Base-by-base conservation (phyloP, 2,888 invertebrate species). In the Chalcis sispes region DNA sequence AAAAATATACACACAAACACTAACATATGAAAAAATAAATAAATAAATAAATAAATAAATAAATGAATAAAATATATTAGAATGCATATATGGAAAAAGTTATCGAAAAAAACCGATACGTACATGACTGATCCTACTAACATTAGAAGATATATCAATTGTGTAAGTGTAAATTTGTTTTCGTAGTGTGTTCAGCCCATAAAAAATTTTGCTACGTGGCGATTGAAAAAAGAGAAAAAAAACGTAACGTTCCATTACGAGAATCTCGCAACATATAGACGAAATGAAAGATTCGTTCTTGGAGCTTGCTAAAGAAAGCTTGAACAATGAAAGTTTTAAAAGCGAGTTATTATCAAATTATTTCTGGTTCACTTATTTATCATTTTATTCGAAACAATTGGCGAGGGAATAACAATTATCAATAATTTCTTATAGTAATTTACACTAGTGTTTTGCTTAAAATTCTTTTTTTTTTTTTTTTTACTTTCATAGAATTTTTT, bases 161-260 rank as follows among this genome's bases (percentile, higher is more conserved):
- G 58, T 69, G n/a, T 69, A 69, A 81, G 73, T 81, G 76, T 83
- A 82, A 82, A 80, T 79, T 79, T 40, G 77, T 82, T 81, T 79
- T 78, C 72, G 80, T 83, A 83, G 81, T 79, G 74, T 81, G 79
- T 81, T 75, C 80, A 80, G 81, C 78, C 42, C 40, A 56, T 18
- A 56, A n/a, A n/a, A n/a, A 27, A n/a, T 40, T 80, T 80, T 80
- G 80, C 74, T 81, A 69, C 32, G 74, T 56, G 74, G 65, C 50
- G 77, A 46, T n/a, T 69, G 29, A 32, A 54, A 56, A 27, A 67
- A 69, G 42, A n/a, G n/a, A n/a, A n/a, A n/a, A n/a, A n/a, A n/a
- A n/a, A n/a, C n/a, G n/a, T n/a, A n/a, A n/a, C n/a, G n/a, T n/a
- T n/a, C n/a, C n/a, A n/a, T n/a, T n/a, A n/a, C n/a, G n/a, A n/a